Evolutionary conservation across 2,888 invertebrate genomes (phyloP).

Genomic region (Megalurothrips usitatus): DNA sequence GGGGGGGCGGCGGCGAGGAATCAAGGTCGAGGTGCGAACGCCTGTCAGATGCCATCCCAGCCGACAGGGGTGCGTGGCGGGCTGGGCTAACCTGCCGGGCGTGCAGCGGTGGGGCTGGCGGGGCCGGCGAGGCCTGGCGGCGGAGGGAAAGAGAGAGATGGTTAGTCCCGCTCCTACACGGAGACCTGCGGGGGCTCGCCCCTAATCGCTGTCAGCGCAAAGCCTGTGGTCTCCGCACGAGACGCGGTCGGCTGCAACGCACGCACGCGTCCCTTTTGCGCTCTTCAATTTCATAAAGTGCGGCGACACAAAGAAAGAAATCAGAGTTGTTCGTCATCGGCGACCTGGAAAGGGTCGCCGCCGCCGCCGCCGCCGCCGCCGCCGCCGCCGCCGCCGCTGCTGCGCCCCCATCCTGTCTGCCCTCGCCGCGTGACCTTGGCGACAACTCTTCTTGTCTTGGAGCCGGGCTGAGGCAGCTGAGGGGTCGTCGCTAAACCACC

Average conservation of each 20-base stretch:
- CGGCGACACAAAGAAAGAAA: no score
- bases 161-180: no score
- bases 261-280: no score
- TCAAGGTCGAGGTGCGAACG: constrained; percentile 12
- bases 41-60: constrained; percentile 21
- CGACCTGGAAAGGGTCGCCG: not conserved
- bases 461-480: no score
- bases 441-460: constrained; percentile 23
- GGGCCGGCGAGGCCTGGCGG: not conserved
- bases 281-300: no score
- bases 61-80: not conserved
- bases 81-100: not conserved
- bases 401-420: not conserved
- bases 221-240: no score
- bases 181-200: no score
- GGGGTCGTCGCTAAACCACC: no score
- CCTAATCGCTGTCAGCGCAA: no score
- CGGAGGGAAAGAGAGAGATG: no score
- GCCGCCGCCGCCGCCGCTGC: not conserved
- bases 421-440: not conserved
- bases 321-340: no score
- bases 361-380: not conserved
- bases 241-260: no score
- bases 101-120: not conserved
- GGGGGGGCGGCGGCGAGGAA: not conserved